Conservation (phyloP, 2,797 vertebrate genomes). For the Alosa sapidissima region DNA sequence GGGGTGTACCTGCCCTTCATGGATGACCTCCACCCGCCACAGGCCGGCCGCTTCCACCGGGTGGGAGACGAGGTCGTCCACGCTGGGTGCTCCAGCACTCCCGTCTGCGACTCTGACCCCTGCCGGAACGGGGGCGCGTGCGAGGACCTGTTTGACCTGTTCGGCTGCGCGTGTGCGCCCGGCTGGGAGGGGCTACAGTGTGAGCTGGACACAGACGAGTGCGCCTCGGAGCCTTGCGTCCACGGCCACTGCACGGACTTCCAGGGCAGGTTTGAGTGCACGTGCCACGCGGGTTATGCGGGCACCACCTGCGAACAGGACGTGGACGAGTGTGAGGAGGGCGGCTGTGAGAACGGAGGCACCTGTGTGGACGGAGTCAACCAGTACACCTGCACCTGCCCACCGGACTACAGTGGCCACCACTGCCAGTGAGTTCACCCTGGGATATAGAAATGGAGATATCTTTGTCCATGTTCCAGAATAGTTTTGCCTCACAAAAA, state of each 20-base stretch:
- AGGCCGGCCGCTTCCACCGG: constrained; percentile 73
- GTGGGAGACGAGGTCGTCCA: constrained; percentile 40
- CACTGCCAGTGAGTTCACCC: constrained; percentile 79
- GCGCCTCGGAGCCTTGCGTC: constrained; percentile 78
- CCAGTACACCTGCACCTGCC: constrained; percentile 80
- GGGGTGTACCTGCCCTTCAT: constrained; percentile 81
- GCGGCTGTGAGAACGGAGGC: constrained; percentile 79
- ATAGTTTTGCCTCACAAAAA: neutral
- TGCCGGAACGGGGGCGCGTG: constrained; percentile 82
- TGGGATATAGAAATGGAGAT: neutral
- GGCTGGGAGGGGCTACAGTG: constrained; percentile 85
- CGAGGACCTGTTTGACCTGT: constrained; percentile 82
- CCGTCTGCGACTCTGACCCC: constrained; percentile 76
- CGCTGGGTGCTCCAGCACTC: constrained; percentile 76
- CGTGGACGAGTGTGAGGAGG: constrained; percentile 79
- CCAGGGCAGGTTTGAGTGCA: constrained; percentile 80
- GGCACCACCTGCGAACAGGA: constrained; percentile 81
- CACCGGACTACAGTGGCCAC: constrained; percentile 72
- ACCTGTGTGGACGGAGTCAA: constrained; percentile 78
- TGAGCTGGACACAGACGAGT: constrained; percentile 78
- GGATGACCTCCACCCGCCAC: constrained; percentile 59
- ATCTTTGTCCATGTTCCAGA: neutral
- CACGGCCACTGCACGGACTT: constrained; percentile 79
- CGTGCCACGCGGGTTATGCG: constrained; percentile 78
- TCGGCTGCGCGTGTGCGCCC: constrained; percentile 73